These are phyloP conservation scores for Columba janthina DNA, from an alignment of 2,113 vertebrate genomes.

Conservation along the genomic window DNA sequence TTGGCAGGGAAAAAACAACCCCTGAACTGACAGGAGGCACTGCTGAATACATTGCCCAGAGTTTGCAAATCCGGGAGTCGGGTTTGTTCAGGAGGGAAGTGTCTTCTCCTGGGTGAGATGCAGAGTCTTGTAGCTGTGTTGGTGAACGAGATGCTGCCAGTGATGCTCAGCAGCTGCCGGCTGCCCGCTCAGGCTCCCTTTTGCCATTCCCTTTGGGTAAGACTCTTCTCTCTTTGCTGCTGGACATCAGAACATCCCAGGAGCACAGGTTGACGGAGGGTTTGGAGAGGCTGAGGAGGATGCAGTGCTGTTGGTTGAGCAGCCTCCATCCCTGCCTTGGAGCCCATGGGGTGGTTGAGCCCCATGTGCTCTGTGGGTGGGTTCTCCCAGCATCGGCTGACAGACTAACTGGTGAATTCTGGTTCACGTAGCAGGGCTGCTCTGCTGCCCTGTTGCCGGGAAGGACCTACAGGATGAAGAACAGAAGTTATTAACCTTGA, in stretches of 20 bases:
- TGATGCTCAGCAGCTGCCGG: accelerated
- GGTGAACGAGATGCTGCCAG: neutral
- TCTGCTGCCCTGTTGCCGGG: neutral
- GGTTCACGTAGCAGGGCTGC: neutral
- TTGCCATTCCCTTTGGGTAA: neutral
- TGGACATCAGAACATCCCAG: neutral
- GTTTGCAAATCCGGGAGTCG: neutral
- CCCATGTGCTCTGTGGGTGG: accelerated
- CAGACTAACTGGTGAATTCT: neutral
- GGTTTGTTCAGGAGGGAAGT: neutral
- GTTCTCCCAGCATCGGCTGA: neutral
- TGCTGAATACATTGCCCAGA: neutral
- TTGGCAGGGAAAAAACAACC: neutral
- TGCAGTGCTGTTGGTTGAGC: accelerated
- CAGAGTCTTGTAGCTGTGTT: neutral
- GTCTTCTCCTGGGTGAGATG: neutral
- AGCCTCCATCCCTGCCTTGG: neutral
- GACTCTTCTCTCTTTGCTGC: neutral
- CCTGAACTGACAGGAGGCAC: neutral
- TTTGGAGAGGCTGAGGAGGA: neutral
- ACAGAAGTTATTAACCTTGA: neutral
- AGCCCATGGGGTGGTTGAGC: accelerated
- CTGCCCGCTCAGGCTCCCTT: neutral
- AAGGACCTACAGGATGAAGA: neutral
- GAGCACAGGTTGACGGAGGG: neutral